phyloP scores from a whole-genome alignment of 2,113 vertebrate genomes.

The Neodontobutis hainanensis region DNA sequence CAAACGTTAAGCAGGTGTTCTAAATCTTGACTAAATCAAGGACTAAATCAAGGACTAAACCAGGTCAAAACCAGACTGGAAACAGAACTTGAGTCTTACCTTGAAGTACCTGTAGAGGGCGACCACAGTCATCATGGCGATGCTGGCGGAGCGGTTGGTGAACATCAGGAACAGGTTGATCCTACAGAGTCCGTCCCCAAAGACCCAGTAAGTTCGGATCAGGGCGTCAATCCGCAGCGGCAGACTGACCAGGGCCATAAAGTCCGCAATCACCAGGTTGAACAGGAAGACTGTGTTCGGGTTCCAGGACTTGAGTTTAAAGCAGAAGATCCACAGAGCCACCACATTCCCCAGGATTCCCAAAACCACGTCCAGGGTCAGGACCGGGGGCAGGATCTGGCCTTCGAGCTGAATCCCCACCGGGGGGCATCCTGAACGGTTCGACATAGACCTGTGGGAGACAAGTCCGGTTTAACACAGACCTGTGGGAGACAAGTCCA shows the following conservation, averaged over 20 bases:
- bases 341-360: conserved; percentile 72
- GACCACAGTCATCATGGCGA: conserved; percentile 75
- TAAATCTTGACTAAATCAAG: no score
- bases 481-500: no score
- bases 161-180: conserved; percentile 78
- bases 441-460: background rate
- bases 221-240: conserved; percentile 75
- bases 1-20: no score
- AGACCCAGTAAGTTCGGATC: conserved; percentile 72
- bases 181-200: conserved; percentile 62
- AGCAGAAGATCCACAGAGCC: conserved; percentile 79
- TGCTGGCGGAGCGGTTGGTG: conserved; percentile 77
- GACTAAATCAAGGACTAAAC: background rate
- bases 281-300: conserved; percentile 74
- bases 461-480: background rate
- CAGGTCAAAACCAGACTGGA: background rate
- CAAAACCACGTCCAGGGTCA: conserved; percentile 72
- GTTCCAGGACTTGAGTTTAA: conserved; percentile 71
- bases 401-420: conserved; percentile 68
- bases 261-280: conserved; percentile 77
- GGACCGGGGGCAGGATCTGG: conserved; percentile 63
- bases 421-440: conserved; percentile 49
- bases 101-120: conserved; percentile 80
- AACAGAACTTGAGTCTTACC: conserved; percentile 29
- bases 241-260: conserved; percentile 73